Evolutionary conservation across 2,797 vertebrate species (phyloP).

Genomic region (Pterois miles): DNA sequence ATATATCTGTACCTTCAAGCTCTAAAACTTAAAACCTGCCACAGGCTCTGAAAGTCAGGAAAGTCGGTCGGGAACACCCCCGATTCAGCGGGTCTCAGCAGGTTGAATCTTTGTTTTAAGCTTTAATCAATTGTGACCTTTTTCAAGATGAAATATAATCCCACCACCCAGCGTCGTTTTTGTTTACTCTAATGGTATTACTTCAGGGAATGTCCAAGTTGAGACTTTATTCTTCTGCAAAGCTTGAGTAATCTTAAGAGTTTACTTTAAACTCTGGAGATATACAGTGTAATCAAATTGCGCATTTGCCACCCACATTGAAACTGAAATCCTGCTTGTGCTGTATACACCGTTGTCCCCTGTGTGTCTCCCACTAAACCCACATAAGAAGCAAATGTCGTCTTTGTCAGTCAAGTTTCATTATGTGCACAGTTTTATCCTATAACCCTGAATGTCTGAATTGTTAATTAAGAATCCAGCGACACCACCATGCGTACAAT

Average conservation of each 20-base stretch:
- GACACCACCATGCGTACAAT: not conserved
- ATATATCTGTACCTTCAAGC: too few species aligned
- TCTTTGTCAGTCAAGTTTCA: conserved; percentile 38
- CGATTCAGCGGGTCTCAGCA: too few species aligned
- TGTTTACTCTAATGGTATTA: conserved; percentile 45
- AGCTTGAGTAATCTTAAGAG: conserved; percentile 44
- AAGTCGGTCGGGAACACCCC: too few species aligned
- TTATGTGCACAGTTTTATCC: conserved; percentile 20
- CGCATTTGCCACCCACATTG: conserved; percentile 69
- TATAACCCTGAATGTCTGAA: not conserved
- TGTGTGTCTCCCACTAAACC: conserved; percentile 39
- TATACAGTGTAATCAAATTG: conserved; percentile 64
- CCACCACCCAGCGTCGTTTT: not conserved
- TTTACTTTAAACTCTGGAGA: conserved; percentile 58
- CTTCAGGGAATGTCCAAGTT: conserved; percentile 49
- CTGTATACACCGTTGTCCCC: conserved; percentile 44
- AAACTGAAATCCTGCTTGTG: conserved; percentile 31
- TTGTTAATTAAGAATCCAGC: conserved; percentile 24
- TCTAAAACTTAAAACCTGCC: too few species aligned
- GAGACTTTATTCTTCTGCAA: conserved; percentile 41
- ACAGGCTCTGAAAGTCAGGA: too few species aligned
- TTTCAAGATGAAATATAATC: conserved; percentile 19
- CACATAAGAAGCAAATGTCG: conserved; percentile 46
- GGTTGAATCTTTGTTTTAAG: conserved; percentile 18
- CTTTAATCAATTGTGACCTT: conserved; percentile 13